Percentiles rank a stretch among this genome's conserved stretches.
phyloP scores from a whole-genome alignment of 2,113 vertebrate species.

The Pungitius pungitius region DNA sequence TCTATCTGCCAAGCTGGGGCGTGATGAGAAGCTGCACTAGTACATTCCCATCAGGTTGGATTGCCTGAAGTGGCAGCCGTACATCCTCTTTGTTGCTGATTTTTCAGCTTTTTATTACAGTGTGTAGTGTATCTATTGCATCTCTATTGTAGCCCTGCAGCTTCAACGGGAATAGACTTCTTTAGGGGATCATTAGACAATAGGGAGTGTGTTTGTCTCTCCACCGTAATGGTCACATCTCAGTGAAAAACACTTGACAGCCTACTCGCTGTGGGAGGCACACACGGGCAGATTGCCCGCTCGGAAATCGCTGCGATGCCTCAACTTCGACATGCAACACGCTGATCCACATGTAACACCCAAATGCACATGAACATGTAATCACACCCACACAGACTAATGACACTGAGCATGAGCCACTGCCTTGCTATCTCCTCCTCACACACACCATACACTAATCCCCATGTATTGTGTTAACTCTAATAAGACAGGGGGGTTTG shows the following conservation, averaged over 20 bases:
- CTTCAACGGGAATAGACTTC: conserved; percentile 29
- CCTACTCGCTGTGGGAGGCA: conserved; percentile 18
- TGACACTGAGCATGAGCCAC: conserved; percentile 51
- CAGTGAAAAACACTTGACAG: conserved; percentile 56
- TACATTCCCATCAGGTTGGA: conserved; percentile 17
- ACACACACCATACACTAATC: conserved; percentile 61
- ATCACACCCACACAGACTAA: conserved; percentile 62
- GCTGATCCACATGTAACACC: conserved; percentile 47
- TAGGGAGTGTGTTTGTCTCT: conserved; percentile 43
- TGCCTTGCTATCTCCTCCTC: conserved; percentile 55
- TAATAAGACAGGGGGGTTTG: conserved; percentile 49
- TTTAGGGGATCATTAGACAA: conserved; percentile 57
- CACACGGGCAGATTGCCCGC: conserved; percentile 39
- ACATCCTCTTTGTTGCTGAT: conserved; percentile 8
- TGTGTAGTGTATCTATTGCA: conserved; percentile 10
- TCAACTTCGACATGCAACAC: conserved; percentile 48
- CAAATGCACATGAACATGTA: conserved; percentile 54
- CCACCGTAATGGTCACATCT: conserved; percentile 58
- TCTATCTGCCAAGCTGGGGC: conserved; percentile 5
- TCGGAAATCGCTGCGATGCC: conserved; percentile 24
- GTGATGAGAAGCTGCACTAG: conserved; percentile 17
- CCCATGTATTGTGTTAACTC: conserved; percentile 53
- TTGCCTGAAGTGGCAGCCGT: background rate
- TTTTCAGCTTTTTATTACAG: conserved; percentile 33
- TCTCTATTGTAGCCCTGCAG: conserved; percentile 37